Conservation (phyloP, 2,113 vertebrate species). For the Nipponia nippon region DNA sequence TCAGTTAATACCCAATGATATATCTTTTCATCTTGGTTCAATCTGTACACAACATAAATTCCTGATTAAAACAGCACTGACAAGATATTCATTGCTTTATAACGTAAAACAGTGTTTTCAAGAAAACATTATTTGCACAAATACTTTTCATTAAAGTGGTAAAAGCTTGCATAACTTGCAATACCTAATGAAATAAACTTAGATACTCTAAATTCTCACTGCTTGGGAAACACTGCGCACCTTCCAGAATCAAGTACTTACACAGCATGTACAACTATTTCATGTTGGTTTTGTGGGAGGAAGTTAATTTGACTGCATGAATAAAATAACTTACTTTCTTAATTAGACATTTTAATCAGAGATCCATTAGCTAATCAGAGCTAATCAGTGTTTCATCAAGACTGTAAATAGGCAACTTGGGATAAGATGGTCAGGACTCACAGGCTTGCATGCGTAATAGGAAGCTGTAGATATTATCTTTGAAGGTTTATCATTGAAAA, state of each 20-base stretch:
- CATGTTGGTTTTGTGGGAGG: conserved; percentile 29
- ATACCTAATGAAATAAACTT: neutral
- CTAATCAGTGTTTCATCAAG: conserved; percentile 68
- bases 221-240: neutral
- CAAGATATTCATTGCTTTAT: neutral
- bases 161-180: conserved; percentile 2
- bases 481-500: neutral
- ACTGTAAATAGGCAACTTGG: conserved; percentile 53
- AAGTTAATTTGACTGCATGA: conserved; percentile 65
- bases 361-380: conserved; percentile 69
- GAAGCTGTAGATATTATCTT: neutral
- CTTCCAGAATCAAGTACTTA: conserved; percentile 17
- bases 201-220: neutral
- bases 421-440: conserved; percentile 30
- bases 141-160: conserved; percentile 23
- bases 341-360: conserved; percentile 69
- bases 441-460: conserved; percentile 38
- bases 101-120: neutral
- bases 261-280: conserved; percentile 17
- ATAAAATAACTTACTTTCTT: conserved; percentile 63
- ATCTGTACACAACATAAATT: neutral
- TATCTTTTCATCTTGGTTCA: neutral
- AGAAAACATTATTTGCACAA: conserved; percentile 43
- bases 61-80: neutral
- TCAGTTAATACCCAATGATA: neutral